phyloP scores from a whole-genome alignment of 2,888 invertebrate genomes.

The Gandaritis pyraliata region DNA sequence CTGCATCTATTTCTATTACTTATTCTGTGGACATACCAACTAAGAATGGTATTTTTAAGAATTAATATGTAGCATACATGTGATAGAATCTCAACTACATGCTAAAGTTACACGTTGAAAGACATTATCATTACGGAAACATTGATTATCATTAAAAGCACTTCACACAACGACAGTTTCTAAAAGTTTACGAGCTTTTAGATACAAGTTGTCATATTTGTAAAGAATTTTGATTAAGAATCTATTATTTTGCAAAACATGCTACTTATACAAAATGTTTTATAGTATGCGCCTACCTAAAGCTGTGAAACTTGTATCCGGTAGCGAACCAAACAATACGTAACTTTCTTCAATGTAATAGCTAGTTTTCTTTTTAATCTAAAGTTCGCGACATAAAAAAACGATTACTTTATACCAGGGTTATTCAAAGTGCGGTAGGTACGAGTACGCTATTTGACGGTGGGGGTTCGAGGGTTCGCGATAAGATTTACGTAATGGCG shows the following conservation, averaged over 20 bases:
- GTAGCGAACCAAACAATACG: conserved; percentile 11
- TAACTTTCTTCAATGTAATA: conserved; percentile 8
- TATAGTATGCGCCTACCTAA: conserved; percentile 16
- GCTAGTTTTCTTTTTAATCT: neutral
- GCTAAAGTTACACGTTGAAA: conserved; percentile 33
- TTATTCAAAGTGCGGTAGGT: no score
- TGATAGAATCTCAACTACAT: conserved; percentile 36
- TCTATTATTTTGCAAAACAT: conserved; percentile 26
- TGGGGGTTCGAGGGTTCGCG: no score
- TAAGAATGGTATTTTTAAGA: neutral
- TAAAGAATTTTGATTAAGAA: conserved; percentile 26
- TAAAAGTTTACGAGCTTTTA: conserved; percentile 22
- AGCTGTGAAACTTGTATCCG: conserved; percentile 17
- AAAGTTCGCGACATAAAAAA: neutral
- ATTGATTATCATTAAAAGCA: conserved; percentile 34
- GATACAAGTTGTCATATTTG: conserved; percentile 27
- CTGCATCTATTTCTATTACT: no score
- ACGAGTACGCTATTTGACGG: no score
- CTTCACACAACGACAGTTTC: conserved; percentile 30
- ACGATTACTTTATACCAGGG: neutral
- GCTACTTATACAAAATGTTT: conserved; percentile 21
- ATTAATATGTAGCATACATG: conserved; percentile 40
- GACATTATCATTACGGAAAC: conserved; percentile 30
- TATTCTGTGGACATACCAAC: no score
- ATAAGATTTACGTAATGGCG: no score